Evolutionary conservation across 2,113 vertebrate species (phyloP), one percentile per base, ranked within the genome.

Genomic region (Mormyrus lacerda): DNA sequence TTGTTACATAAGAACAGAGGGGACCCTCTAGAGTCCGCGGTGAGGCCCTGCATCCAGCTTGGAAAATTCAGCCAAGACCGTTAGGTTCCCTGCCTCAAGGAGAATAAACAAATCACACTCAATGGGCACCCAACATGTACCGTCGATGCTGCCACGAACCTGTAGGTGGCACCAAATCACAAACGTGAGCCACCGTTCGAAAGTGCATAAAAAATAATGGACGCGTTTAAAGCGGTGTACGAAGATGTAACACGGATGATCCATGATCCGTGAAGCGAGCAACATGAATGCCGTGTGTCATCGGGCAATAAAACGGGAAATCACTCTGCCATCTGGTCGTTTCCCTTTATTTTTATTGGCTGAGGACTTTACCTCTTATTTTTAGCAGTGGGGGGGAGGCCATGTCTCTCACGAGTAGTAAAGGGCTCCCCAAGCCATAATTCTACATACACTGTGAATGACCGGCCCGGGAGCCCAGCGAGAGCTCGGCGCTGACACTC

Each of bases 1-100:
- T 45, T 13, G 35, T 86, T 91, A 21, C 92, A 90, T 90, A 91
- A 91, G 90, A 73, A 45, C 13, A 79, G 31, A 48, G 24, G n/a
- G 45, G 65, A 76, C 6, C 27, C 47, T 88, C 45, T 76, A 17
- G 61, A 76, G 61, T 35, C 44, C 39, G 21, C 76, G 13, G 17
- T 17, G 65, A 35, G 13, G 61, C 27, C n/a, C 47, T 76, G 65
- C 19, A 35, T 50, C n/a, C 61, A 17, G 44, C n/a, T 61, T 42
- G 21, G 35, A 21, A 45, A 39, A 83, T 83, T 45, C 15, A 45
- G 15, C 39, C 35, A 17, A 3, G 5, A 42, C 19, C 21, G n/a
- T 85, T 44, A 85, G 45, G 7, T 45, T 76, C 69, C 35, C 61
- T 11, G 8, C 10, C 9, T 69, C 61, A 31, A 69, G n/a, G 61